Conservation (phyloP, 2,113 vertebrate species). For the Anser brachyrhynchus region DNA sequence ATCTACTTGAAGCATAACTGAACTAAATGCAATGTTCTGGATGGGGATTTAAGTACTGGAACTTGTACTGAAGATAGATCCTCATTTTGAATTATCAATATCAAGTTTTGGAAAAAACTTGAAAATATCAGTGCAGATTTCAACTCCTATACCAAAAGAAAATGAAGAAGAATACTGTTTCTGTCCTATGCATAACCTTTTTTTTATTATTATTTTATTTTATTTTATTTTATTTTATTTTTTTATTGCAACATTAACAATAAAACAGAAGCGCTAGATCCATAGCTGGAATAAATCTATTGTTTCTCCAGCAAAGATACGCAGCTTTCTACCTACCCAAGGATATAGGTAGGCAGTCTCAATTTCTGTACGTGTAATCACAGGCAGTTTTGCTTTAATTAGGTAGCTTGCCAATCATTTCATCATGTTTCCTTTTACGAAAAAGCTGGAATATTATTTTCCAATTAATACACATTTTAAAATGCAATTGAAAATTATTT, state of each 20-base stretch:
- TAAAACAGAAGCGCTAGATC: background rate
- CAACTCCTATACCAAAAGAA: background rate
- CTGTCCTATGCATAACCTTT: background rate
- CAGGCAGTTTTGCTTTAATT: constrained; percentile 44
- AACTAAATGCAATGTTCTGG: constrained; percentile 1
- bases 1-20: background rate
- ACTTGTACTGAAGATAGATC: constrained; percentile 23
- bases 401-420: constrained; percentile 35
- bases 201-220: background rate
- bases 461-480: constrained; percentile 50
- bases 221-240: no score
- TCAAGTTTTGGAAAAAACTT: background rate
- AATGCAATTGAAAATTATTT: constrained; percentile 56
- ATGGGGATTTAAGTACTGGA: constrained; percentile 12
- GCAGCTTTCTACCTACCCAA: background rate
- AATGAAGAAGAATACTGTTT: constrained; percentile 45
- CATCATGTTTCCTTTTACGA: constrained; percentile 40
- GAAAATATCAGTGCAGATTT: constrained; percentile 13
- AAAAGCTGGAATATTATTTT: background rate
- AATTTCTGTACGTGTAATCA: constrained; percentile 43
- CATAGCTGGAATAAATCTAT: background rate
- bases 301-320: background rate
- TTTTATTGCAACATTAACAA: background rate
- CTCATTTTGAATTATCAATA: constrained; percentile 34
- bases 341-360: constrained; percentile 18